phyloP scores from a whole-genome alignment of 2,113 vertebrate genomes.

The Carassius auratus region DNA sequence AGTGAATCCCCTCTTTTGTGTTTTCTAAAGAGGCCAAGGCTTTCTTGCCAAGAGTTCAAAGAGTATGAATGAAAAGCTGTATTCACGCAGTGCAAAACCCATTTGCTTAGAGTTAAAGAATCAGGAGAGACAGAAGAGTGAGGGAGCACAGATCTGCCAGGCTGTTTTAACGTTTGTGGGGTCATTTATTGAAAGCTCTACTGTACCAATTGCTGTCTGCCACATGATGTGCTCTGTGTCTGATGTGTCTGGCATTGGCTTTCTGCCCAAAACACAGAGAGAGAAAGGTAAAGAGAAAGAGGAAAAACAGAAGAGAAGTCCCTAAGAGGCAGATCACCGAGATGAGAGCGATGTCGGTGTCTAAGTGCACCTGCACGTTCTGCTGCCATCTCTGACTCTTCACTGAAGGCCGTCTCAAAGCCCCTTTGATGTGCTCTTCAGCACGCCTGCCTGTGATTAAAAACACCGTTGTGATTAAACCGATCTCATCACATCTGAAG shows the following conservation, averaged over 20 bases:
- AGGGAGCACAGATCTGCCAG: neutral
- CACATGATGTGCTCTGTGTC: conserved; percentile 39
- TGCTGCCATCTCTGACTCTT: conserved; percentile 2
- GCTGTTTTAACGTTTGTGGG: conserved; percentile 7
- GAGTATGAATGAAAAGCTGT: conserved; percentile 1
- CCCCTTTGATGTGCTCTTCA: conserved; percentile 46
- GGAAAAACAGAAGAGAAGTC: conserved; percentile 26
- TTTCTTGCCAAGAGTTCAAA: conserved; percentile 62
- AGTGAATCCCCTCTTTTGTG: conserved; percentile 66
- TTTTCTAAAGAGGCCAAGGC: conserved; percentile 79
- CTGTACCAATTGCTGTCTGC: conserved; percentile 68
- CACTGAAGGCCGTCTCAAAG: conserved; percentile 19
- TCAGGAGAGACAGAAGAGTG: neutral
- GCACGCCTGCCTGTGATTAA: conserved; percentile 36
- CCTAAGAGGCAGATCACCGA: neutral
- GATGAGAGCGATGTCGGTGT: conserved; percentile 16
- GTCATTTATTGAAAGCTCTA: conserved; percentile 62
- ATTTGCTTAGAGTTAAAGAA: conserved; percentile 25
- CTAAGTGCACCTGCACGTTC: conserved; percentile 34
- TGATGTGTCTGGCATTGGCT: neutral
- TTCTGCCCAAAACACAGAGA: neutral
- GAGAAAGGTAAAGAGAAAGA: neutral
- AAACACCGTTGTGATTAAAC: conserved; percentile 34
- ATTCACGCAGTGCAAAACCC: conserved; percentile 13
- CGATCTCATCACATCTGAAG: conserved; percentile 31